Base-by-base conservation (phyloP, 1,140 invertebrate genomes). In the Conus betulinus region DNA sequence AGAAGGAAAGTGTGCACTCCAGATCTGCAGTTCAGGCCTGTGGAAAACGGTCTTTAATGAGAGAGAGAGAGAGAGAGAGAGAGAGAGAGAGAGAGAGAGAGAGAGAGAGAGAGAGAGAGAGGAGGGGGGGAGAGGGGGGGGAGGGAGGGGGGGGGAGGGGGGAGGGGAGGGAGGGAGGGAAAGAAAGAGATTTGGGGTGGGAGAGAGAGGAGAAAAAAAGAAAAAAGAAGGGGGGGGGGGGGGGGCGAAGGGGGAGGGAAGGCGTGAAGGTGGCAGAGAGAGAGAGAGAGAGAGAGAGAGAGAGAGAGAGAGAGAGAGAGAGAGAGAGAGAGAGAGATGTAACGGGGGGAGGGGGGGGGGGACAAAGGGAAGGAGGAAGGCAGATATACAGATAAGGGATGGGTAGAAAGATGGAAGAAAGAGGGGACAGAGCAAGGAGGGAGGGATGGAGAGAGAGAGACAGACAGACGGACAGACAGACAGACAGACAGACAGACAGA, bases 201-300 rank as follows among this genome's bases (percentile, higher is more conserved):
- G 78, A 90, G 67, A 74, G 52, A 8, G 13, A 4, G 25, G n/a
- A 79, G 23, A 53, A 83, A n/a, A 83, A n/a, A 17, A n/a, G 82
- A 25, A n/a, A 3, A 27, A 81, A 67, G 15, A 89, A 17, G 25
- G 7, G 52, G 60, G 27, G 11, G 53, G n/a, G 5, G 27, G 23
- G 11, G 27, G 25, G n/a, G 63, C 3, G 39, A 83, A 81, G 60
- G 27, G 11, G 53, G n/a, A 27, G 27, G 23, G 11, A 57, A 60
- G n/a, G 63, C 3, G 39, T 39, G 39, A 39, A 11, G 67, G 87
- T 39, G 23, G 51, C 2, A 52, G 63, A 89, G 6, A 0, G 52
- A 57, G 86, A 81, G 88, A 57, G 57, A 67, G n/a, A 89, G 60
- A 55, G 53, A 81, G 83, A 52, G 87, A 89, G 53, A 39, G 55